Percentiles rank a stretch among this genome's conserved stretches.
These are phyloP conservation scores for Tokudaia muenninki DNA, from an alignment of 2,797 vertebrate species.

Conservation along the genomic window DNA sequence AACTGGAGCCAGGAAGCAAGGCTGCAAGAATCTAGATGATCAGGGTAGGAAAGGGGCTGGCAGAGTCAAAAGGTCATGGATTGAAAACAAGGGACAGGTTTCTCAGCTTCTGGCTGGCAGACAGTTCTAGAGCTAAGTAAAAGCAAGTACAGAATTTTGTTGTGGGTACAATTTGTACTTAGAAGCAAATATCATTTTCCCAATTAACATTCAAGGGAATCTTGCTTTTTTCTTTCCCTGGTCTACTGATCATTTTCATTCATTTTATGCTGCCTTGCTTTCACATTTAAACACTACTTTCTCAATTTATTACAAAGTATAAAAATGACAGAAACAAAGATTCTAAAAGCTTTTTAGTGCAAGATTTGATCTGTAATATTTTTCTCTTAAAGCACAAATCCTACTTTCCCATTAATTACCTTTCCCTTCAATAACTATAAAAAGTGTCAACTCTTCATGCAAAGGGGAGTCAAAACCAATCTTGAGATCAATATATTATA, in stretches of 20 bases:
- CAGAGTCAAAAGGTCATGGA: background rate
- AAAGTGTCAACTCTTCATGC: conserved; percentile 21
- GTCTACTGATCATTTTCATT: conserved; percentile 48
- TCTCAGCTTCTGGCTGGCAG: background rate
- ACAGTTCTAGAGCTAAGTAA: background rate
- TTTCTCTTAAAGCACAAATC: conserved; percentile 8
- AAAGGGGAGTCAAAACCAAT: background rate
- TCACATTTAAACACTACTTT: conserved; percentile 25
- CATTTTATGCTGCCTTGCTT: conserved; percentile 56
- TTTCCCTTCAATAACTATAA: background rate
- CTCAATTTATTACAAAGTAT: conserved; percentile 5
- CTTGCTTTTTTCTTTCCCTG: conserved; percentile 12
- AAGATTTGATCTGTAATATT: conserved; percentile 42
- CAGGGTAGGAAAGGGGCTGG: background rate
- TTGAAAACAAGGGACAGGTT: background rate
- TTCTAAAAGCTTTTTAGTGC: conserved; percentile 48
- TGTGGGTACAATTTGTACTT: background rate
- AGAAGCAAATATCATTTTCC: conserved; percentile 6
- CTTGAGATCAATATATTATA: background rate
- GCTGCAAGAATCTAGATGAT: background rate
- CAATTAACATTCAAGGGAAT: conserved; percentile 40
- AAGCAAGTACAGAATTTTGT: background rate
- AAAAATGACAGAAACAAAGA: conserved; percentile 42
- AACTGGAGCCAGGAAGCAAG: background rate
- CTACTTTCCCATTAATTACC: conserved; percentile 26